These are phyloP conservation scores for Idaea aversata DNA, from an alignment of 2,888 invertebrate species.

Conservation along the genomic window DNA sequence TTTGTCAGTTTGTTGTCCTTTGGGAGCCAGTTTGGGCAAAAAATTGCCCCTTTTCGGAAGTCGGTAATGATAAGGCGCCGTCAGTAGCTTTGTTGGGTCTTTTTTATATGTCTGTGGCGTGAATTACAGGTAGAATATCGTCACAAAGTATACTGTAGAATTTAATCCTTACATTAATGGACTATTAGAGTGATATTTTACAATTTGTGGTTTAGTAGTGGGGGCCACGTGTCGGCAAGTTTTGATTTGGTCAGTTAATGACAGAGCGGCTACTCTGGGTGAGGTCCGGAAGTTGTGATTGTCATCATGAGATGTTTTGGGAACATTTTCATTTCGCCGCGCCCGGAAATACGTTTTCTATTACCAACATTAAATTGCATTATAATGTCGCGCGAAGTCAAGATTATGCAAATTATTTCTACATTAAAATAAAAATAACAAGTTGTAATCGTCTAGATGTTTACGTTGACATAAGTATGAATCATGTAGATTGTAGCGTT, in stretches of 20 bases:
- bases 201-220: constrained; percentile 47
- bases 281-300: constrained; percentile 73
- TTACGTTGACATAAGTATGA: constrained; percentile 1
- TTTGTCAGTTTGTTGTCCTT: constrained; percentile 75
- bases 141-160: constrained; percentile 21
- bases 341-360: constrained; percentile 49
- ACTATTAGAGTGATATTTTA: constrained; percentile 22
- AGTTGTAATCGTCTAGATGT: constrained; percentile 7
- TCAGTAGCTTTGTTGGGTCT: constrained; percentile 61
- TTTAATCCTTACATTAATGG: constrained; percentile 34
- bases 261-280: constrained; percentile 50
- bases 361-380: constrained; percentile 43
- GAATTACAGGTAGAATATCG: constrained; percentile 45
- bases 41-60: constrained; percentile 71
- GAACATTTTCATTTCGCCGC: constrained; percentile 55
- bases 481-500: constrained; percentile 5
- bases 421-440: constrained; percentile 22
- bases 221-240: constrained; percentile 57
- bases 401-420: constrained; percentile 30
- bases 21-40: constrained; percentile 66
- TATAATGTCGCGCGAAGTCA: constrained; percentile 30
- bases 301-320: constrained; percentile 56
- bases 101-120: constrained; percentile 51
- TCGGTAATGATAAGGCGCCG: constrained; percentile 76
- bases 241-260: constrained; percentile 51